Base-by-base conservation (phyloP, 2,888 invertebrate species). In the Stictocephala bisonia region DNA sequence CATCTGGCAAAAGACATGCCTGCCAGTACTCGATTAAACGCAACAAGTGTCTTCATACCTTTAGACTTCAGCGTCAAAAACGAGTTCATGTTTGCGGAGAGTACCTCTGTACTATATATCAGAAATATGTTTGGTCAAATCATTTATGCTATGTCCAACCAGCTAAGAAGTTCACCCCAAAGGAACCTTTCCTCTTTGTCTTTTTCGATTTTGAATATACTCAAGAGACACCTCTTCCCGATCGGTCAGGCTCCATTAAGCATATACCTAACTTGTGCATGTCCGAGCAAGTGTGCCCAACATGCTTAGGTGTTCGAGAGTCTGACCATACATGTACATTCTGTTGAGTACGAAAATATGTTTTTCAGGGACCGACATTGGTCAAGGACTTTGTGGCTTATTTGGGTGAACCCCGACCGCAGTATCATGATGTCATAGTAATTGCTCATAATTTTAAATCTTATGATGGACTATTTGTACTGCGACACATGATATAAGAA, bases 401-500 rank as follows among this genome's bases (percentile, higher is more conserved):
- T 13, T 7, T n/a, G 7, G 27, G 22, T 26, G 22, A 26, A 26
- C 56, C 56, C 6, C 6, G 56, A n/a, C 22, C 4, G 1, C 26
- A 22, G 24, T 56, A 26, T 27, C 3, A 4, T 15, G 27, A 56
- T 26, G 18, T 51, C 4, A 22, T 51, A 18, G 20, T 51, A 13
- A 22, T 51, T 20, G 51, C 51, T 4, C 51, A 51, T 22, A 51
- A 51, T 22, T 20, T 51, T 18, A 51, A 51, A 22, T 3, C 7
- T 2, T 51, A 51, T 18, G 51, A 60, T n/a, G 31, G 60, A 1
- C 31, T 31, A 15, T 60, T 60, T 60, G 35, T 60, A 31, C 60
- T 29, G 20, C 29, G 35, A n/a, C 31, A 60, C 60, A 60, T 60
- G 60, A 60, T 29, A 11, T 29, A 60, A 31, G 60, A 31, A 7